Evolutionary conservation across 2,113 vertebrate genomes (phyloP), one percentile per base, ranked within the genome.

Genomic region (Pachypanchax playfairii): DNA sequence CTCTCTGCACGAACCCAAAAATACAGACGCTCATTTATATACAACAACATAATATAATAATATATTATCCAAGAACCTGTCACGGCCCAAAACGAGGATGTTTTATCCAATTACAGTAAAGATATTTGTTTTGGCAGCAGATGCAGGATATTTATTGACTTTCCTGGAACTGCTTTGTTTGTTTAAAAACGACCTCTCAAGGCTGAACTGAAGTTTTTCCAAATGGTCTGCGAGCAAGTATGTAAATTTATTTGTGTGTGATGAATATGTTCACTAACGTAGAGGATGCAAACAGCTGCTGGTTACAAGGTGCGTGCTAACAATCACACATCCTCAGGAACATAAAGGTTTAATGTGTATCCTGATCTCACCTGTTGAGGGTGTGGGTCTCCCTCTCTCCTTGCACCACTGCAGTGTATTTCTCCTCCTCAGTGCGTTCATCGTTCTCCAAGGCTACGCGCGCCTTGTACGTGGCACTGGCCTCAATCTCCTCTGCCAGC

Each of bases 401-500:
- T 81, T 96, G 94, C 86, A 94, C 93, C 84, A 99, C 97, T 70
- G 97, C 95, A 17, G 96, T 98, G 39, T 95, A 98, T 87, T 99
- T 99, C 81, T 98, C 96, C 91, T 99, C 97, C 86, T 98, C 96
- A 6, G 93, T 93, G 49, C 96, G 93, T 22, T 98, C 96, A 54
- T 99, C 97, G 50, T 99, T 98, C 92, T 99, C 97, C 88, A 99
- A 91, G 58, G 97, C 96, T 78, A 96, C 94, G 2, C 96, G 94
- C 79, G 96, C 96, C 91, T 96, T 97, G 87, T 98, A 98, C 47
- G 95, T 93, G 79, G 96, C 92, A 77, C 96, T 98, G 87, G 96
- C 96, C 92, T 99, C 96, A 44, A 99, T 99, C 91, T 99, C 97
- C 82, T 99, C 96, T n/a, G 97, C 97, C 90, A 99, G 92, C 87